Evolutionary conservation across 1,140 invertebrate species (phyloP), one percentile per base, ranked within the genome.

Genomic region (Cherax destructor): DNA sequence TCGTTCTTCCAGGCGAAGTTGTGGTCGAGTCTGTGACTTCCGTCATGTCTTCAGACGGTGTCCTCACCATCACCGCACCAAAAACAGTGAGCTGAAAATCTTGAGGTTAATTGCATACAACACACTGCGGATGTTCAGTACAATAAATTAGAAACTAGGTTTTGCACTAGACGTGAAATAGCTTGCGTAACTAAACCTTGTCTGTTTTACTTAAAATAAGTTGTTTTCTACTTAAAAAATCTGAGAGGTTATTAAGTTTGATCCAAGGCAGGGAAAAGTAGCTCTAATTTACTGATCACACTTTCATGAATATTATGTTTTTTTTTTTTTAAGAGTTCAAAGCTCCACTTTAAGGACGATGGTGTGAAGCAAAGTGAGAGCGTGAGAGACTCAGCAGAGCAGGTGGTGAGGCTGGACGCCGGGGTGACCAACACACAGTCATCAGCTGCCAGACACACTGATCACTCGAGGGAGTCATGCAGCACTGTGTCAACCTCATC

Each of bases 1-100:
- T 97, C 91, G 94, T 95, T n/a, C 92, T 97, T 50, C 96, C 96
- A 1, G 94, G 95, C 72, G 95, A 96, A 84, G 96, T 96, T 52
- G 95, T 96, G 91, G 93, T 95, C 0, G 95, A 96, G 4, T 94
- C 95, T 74, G 96, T 97, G 0, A 95, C 96, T 79, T 84, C 89
- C n/a, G 89, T 86, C 5, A 80, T 91, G 83, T 91, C 89, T 10
- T 91, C 83, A 24, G 89, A 91, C n/a, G 89, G 83, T 16, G 89
- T 91, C 18, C 61, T 91, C 4, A 91, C 89, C 4, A 56, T 76
- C 97, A 97, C 3, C 21, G 89, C 83, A 50, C 89, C 89, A 4
- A 91, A 91, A 47, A 41, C 80, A 83, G 89, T 91, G 47, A 77
- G 41, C 3, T 41, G 30, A 41, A 41, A 9, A 30, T 30, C 69